A percentile compares a stretch with the other conserved stretches of the same genome.
These are phyloP conservation scores for Odocoileus virginianus DNA, from an alignment of 2,113 vertebrate species.

Conservation along the genomic window DNA sequence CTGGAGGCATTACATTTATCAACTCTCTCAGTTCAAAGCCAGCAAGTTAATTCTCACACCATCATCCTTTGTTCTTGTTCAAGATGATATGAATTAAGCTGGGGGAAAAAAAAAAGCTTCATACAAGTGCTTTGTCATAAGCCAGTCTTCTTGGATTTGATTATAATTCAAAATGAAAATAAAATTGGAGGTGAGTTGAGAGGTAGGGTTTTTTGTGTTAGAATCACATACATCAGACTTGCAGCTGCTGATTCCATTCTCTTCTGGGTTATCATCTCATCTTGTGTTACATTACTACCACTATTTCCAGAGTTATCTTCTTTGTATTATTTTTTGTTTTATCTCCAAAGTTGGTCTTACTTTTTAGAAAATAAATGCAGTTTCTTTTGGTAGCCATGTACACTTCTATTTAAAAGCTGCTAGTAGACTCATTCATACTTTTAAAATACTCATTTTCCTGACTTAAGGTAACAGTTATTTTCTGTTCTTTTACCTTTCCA, in stretches of 20 bases:
- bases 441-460: background rate
- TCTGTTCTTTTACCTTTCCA: background rate
- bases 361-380: constrained; percentile 21
- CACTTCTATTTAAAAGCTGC: background rate
- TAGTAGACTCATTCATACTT: background rate
- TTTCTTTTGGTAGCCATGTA: background rate
- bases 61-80: constrained; percentile 4
- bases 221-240: background rate
- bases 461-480: background rate
- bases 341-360: background rate
- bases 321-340: background rate
- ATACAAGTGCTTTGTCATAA: background rate
- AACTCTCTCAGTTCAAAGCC: background rate
- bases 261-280: background rate
- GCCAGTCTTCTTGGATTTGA: background rate
- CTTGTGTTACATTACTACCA: background rate
- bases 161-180: background rate
- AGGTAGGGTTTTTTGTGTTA: background rate
- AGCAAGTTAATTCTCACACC: background rate
- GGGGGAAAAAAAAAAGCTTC: background rate
- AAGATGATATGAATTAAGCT: background rate
- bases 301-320: background rate
- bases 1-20: background rate
- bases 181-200: background rate
- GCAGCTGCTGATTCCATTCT: background rate